Percentiles rank a stretch among this genome's conserved stretches.
These are phyloP conservation scores for Sarcophaga variegata DNA, from an alignment of 2,888 invertebrate species.

Conservation along the genomic window DNA sequence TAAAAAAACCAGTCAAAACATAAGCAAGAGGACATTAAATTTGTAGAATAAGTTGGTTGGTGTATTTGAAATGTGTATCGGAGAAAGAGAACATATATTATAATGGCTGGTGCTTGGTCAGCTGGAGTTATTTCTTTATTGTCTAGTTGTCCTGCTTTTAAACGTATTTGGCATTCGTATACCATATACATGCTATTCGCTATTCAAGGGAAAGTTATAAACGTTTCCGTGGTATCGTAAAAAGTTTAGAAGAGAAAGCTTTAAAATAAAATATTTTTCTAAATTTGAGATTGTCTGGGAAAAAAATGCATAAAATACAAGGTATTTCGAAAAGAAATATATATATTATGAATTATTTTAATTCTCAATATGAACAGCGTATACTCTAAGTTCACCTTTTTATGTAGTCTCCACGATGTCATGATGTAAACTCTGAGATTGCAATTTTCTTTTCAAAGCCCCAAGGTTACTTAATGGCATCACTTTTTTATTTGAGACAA, in stretches of 20 bases:
- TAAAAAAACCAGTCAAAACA: conserved; percentile 8
- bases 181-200: conserved; percentile 17
- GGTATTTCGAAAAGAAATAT: rapidly evolving
- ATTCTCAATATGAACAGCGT: too few species aligned
- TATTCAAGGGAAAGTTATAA: conserved; percentile 53
- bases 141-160: not conserved
- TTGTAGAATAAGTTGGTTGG: conserved; percentile 6
- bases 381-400: too few species aligned
- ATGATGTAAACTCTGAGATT: too few species aligned
- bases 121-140: conserved; percentile 20
- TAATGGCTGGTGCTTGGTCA: conserved; percentile 42
- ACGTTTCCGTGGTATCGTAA: conserved; percentile 64
- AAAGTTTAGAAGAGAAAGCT: conserved; percentile 31
- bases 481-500: too few species aligned
- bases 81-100: too few species aligned
- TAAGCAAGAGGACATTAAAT: conserved; percentile 51
- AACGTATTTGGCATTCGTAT: conserved; percentile 1
- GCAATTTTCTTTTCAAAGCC: too few species aligned
- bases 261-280: not conserved
- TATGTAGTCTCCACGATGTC: too few species aligned
- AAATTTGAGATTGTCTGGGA: too few species aligned
- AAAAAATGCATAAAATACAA: too few species aligned
- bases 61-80: not conserved
- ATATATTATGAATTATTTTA: too few species aligned
- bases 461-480: too few species aligned